phyloP scores from a whole-genome alignment of 2,888 invertebrate species.

The Lissocephala sabroskyi region DNA sequence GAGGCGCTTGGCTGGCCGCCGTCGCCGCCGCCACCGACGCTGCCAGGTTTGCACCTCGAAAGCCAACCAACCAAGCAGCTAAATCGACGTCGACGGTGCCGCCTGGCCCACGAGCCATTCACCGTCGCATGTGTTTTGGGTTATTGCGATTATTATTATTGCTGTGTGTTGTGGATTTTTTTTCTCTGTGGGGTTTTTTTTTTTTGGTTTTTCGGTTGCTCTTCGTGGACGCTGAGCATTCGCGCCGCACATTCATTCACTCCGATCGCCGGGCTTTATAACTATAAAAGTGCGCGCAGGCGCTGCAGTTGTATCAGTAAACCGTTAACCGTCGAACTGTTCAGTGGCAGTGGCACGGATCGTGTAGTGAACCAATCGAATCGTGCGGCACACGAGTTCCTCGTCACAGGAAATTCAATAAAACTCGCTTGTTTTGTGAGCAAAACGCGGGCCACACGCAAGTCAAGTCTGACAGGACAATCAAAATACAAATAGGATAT shows the following conservation, averaged over 20 bases:
- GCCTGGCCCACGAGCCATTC: slow-evolving; percentile 37
- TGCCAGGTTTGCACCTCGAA: slow-evolving; percentile 50
- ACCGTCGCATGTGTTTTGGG: slow-evolving; percentile 50
- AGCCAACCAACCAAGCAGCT: slow-evolving; percentile 26
- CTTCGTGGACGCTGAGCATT: slow-evolving; percentile 20
- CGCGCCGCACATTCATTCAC: slow-evolving; percentile 36
- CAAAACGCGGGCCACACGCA: slow-evolving; percentile 23
- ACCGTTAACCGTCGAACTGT: slow-evolving; percentile 69
- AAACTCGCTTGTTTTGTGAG: slow-evolving; percentile 19
- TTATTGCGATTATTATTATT: slow-evolving; percentile 60
- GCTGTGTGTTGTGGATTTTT: slow-evolving; percentile 21
- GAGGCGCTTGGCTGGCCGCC: slow-evolving; percentile 38
- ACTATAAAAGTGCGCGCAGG: slow-evolving; percentile 71
- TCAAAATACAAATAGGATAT: slow-evolving; percentile 35
- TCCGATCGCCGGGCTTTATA: slow-evolving; percentile 26
- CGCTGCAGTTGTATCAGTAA: slow-evolving; percentile 71
- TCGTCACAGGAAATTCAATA: slow-evolving; percentile 7
- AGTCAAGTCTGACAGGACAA: slow-evolving; percentile 37
- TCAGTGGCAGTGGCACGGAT: slow-evolving; percentile 42
- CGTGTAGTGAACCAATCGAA: slow-evolving; percentile 30
- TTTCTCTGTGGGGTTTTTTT: slow-evolving; percentile 12
- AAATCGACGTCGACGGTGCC: slow-evolving; percentile 20
- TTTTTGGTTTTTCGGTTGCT: slow-evolving; percentile 17
- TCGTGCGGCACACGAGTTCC: slow-evolving; percentile 32
- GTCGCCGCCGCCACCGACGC: too few species aligned